A percentile compares a stretch with the other conserved stretches of the same genome.
Evolutionary conservation across 2,888 invertebrate species (phyloP).

Genomic region (Euspilapteryx auroguttella): DNA sequence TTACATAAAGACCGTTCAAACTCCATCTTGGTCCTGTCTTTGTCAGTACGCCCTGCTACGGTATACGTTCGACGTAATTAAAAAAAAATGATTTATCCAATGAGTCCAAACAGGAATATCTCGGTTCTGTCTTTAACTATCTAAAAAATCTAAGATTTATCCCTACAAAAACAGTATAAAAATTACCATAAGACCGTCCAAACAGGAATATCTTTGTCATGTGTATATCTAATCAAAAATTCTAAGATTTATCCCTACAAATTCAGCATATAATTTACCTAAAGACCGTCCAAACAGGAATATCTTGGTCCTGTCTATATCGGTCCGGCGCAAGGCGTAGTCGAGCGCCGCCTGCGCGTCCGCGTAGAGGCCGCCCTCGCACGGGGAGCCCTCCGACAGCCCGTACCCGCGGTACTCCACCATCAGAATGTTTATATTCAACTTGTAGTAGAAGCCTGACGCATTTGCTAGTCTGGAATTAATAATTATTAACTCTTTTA

Average conservation of each 20-base stretch:
- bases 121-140: neutral
- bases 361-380: constrained; percentile 82
- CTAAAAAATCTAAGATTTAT: no score
- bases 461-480: constrained; percentile 80
- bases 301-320: constrained; percentile 83
- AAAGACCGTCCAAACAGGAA: constrained; percentile 89
- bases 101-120: no score
- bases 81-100: no score
- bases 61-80: no score
- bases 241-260: no score
- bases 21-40: no score
- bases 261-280: constrained; percentile 42
- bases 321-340: constrained; percentile 77
- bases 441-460: constrained; percentile 79
- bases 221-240: no score
- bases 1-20: no score
- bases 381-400: constrained; percentile 84
- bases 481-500: no score
- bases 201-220: constrained; percentile 81
- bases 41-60: no score
- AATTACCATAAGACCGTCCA: constrained; percentile 79
- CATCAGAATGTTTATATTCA: constrained; percentile 85
- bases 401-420: constrained; percentile 97
- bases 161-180: constrained; percentile 2
- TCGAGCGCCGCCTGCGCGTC: constrained; percentile 89